Evolutionary conservation across 2,888 invertebrate species (phyloP).

Genomic region (Crossocerus cetratus): DNA sequence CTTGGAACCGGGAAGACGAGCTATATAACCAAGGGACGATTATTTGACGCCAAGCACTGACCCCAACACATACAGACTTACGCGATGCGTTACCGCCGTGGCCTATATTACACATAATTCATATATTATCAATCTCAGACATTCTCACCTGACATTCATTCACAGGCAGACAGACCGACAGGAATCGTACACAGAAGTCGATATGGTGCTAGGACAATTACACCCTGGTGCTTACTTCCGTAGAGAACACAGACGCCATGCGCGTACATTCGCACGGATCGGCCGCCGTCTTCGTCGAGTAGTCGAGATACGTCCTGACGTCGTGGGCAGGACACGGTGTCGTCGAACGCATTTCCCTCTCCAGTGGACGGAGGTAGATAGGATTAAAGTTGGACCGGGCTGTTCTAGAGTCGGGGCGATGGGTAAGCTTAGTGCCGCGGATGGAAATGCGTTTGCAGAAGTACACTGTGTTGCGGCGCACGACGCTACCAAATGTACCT

Average conservation of each 20-base stretch:
- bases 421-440: not conserved
- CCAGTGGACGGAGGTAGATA: not conserved
- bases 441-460: slow-evolving; percentile 30
- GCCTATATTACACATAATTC: slow-evolving; percentile 55
- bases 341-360: slow-evolving; percentile 34
- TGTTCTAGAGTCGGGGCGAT: not conserved
- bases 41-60: slow-evolving; percentile 38
- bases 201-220: slow-evolving; percentile 64
- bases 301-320: slow-evolving; percentile 57
- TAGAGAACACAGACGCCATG: slow-evolving; percentile 39
- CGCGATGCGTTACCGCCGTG: slow-evolving; percentile 49
- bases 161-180: slow-evolving; percentile 18
- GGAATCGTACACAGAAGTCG: slow-evolving; percentile 30
- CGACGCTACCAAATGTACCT: slow-evolving; percentile 64
- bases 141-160: not conserved
- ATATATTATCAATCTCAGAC: slow-evolving; percentile 9
- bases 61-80: slow-evolving; percentile 15
- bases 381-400: not conserved
- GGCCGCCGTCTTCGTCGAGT: slow-evolving; percentile 47
- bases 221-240: slow-evolving; percentile 60
- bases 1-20: slow-evolving; percentile 31
- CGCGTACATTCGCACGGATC: slow-evolving; percentile 49
- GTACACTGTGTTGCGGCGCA: slow-evolving; percentile 42
- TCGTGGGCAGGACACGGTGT: slow-evolving; percentile 47
- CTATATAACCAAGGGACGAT: slow-evolving; percentile 36